Base-by-base conservation (phyloP, 2,113 vertebrate species). In the Drymodes brunneopygia region DNA sequence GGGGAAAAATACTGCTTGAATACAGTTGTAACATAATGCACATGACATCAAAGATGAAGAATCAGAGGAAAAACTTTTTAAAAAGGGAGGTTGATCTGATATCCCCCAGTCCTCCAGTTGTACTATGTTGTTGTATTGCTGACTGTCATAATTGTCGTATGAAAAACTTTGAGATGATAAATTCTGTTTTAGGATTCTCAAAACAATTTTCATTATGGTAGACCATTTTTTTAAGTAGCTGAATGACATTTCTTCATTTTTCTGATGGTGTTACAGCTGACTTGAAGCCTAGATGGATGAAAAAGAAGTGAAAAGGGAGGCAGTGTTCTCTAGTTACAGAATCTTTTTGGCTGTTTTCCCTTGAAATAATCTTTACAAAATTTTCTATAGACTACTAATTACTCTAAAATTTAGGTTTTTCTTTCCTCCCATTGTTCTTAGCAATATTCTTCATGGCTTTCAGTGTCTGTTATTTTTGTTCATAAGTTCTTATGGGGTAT, bases 1-100 rank as follows among this genome's bases (percentile, higher is more conserved):
- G 6, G 31, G 40, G 25, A 8, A 38, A 56, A 44, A 40, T 36
- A 1, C 16, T 62, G 15, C 6, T 50, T 1, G 0, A 21, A 1
- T 67, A 17, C 8, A 70, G 35, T n/a, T 81, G 27, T 57, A 54
- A 36, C 15, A 8, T 64, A 56, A 42, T 42, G 14, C 42, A 50
- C 2, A 0, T 51, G 38, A 40, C 9, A 50, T 56, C 60, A 44
- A 27, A 40, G 25, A 36, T 50, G 38, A 48, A 15, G 28, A 84
- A 45, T 33, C 25, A 81, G 45, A 47, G 10, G 15, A 42, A 83
- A 53, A 70, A 45, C 2, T 24, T 4, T 1, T 4, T 1, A 28
- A 21, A 38, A n/a, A 10, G 29, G 18, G 11, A 28, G 19, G 8
- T n/a, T 11, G 5, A 21, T 45, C 15, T 47, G 40, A 22, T 47